These are phyloP conservation scores for Bruchidius siliquastri DNA, from an alignment of 2,888 invertebrate species.

Conservation along the genomic window DNA sequence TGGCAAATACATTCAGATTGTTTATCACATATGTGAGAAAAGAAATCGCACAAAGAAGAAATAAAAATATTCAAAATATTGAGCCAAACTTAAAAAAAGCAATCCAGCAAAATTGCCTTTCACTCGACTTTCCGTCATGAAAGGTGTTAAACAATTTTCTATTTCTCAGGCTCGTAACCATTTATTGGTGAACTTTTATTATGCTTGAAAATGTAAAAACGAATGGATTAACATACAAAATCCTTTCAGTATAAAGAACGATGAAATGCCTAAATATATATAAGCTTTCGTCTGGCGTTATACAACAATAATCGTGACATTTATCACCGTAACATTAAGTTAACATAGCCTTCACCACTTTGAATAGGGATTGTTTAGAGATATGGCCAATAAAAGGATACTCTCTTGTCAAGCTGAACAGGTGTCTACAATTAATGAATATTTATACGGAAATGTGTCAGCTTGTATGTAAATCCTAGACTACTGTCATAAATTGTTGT, in stretches of 20 bases:
- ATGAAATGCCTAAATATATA: neutral
- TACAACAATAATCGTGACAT: neutral
- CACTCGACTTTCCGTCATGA: no score
- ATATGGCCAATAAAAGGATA: neutral
- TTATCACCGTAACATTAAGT: neutral
- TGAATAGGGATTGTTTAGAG: neutral
- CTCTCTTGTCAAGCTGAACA: neutral
- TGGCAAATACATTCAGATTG: no score
- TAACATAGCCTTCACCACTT: neutral
- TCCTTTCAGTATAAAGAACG: neutral
- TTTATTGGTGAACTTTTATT: no score
- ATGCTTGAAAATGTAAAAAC: neutral
- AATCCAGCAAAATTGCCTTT: no score
- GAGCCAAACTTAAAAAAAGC: no score
- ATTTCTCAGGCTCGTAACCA: no score
- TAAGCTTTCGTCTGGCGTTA: neutral
- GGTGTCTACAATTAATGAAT: neutral
- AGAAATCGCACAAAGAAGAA: no score
- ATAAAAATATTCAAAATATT: no score
- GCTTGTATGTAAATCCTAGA: neutral
- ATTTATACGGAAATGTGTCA: neutral
- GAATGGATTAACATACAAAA: neutral
- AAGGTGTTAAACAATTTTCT: no score
- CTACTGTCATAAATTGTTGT: neutral
- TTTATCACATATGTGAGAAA: no score